Evolutionary conservation across 2,113 vertebrate genomes (phyloP), one percentile per base, ranked within the genome.

Genomic region (Otis tarda): DNA sequence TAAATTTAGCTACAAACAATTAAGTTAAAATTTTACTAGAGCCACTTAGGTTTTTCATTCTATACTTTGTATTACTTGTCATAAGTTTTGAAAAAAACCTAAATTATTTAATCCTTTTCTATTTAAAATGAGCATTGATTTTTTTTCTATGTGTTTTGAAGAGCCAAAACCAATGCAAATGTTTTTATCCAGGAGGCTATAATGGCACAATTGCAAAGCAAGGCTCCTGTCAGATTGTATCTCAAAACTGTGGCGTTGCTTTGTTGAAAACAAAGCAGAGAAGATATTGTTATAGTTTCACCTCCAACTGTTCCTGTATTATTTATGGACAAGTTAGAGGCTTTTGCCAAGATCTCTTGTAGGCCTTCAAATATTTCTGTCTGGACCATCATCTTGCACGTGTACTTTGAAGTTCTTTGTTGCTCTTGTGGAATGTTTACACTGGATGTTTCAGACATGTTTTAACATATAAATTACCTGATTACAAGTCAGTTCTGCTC

Each of bases 391-490:
- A 71, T 59, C 27, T 78, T 84, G 76, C 60, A 78, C 1, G 6
- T 89, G 65, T 71, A 28, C 88, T 96, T 93, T 93, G 69, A 95
- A 91, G 89, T 64, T 89, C 73, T 71, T 76, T 60, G 33, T 78
- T 90, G 43, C 69, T 86, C 9, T 9, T 73, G 53, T 69, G 80
- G 61, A 89, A 85, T 68, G 53, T 63, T 73, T 91, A 50, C 53
- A 49, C 45, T 41, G 78, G 57, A 68, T 61, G 57, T 87, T 95
- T 93, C 68, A 89, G 92, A 79, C 89, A 52, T 68, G 80, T 85
- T 94, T 82, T 84, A 94, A 91, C 91, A 94, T 50, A 71, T 24
- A 73, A 81, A 76, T 87, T 50, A 73, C 80, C 74, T 47, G 83
- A 94, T 91, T 95, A 86, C 55, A 82, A 92, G 69, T 55, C 88